Percentiles rank a stretch among this genome's conserved stretches.
Evolutionary conservation across 2,113 vertebrate genomes (phyloP).

Genomic region (Psammodynastes pulverulentus): DNA sequence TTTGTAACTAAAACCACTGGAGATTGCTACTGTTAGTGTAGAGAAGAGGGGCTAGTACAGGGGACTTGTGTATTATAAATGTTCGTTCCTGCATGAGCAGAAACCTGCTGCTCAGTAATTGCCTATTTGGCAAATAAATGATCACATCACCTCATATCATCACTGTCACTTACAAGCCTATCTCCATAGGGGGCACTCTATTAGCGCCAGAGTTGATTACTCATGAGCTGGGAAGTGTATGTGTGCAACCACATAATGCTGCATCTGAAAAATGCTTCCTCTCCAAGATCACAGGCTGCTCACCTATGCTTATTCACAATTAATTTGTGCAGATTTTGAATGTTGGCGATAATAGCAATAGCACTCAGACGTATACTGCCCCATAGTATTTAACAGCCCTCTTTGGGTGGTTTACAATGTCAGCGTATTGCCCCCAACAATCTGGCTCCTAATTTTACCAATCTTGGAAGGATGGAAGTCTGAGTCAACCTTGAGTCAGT

Average conservation of each 20-base stretch:
- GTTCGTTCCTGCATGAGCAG: neutral
- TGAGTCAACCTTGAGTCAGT: neutral
- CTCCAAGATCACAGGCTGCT: neutral
- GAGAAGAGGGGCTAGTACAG: neutral
- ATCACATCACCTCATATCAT: neutral
- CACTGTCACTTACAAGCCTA: neutral
- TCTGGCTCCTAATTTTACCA: neutral
- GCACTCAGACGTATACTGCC: neutral
- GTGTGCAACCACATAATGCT: neutral
- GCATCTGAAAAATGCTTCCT: neutral
- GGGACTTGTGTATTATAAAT: neutral
- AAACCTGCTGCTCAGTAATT: neutral
- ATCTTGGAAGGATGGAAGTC: neutral
- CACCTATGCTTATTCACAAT: neutral
- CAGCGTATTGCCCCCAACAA: neutral
- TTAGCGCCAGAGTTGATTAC: neutral
- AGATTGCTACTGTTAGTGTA: neutral
- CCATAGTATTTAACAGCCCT: neutral
- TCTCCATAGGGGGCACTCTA: neutral
- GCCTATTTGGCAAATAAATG: neutral
- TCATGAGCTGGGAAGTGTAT: neutral
- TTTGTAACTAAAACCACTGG: neutral
- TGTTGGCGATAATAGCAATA: neutral
- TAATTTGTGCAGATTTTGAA: neutral
- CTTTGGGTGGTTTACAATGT: neutral